Evolutionary conservation across 1,140 invertebrate genomes (phyloP).

Genomic region (Popillia japonica): DNA sequence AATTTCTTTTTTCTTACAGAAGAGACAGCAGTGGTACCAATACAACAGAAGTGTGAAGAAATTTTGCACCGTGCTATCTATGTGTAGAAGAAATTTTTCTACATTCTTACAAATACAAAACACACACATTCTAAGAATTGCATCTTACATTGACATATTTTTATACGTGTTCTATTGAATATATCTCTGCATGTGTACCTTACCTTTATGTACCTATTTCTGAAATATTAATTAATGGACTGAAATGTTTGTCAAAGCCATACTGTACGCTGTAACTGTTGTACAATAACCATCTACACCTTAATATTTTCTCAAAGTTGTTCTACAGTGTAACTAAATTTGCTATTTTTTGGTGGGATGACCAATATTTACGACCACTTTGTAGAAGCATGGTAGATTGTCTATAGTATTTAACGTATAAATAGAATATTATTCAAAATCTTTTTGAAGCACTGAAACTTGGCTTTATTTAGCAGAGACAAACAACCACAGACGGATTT

Average conservation of each 20-base stretch:
- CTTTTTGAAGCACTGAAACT: no score
- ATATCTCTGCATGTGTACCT: neutral
- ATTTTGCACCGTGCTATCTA: neutral
- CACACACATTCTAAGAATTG: neutral
- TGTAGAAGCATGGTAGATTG: no score
- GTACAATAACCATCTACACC: no score
- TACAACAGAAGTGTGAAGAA: constrained; percentile 10
- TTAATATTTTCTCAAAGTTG: no score
- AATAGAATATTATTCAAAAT: no score
- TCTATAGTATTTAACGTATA: no score
- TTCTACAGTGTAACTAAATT: no score
- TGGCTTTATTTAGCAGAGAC: no score
- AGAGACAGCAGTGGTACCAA: constrained; percentile 22
- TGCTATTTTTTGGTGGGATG: no score
- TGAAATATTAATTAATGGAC: neutral
- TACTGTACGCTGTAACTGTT: no score
- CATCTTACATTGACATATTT: neutral
- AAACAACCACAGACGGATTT: no score
- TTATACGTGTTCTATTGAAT: neutral
- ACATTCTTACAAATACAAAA: neutral
- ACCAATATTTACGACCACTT: no score
- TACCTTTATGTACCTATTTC: neutral
- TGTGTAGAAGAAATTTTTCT: neutral
- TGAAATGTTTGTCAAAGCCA: neutral
- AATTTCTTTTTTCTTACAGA: neutral